Conservation (phyloP, 2,888 invertebrate species). For the Argyresthia goedartella region DNA sequence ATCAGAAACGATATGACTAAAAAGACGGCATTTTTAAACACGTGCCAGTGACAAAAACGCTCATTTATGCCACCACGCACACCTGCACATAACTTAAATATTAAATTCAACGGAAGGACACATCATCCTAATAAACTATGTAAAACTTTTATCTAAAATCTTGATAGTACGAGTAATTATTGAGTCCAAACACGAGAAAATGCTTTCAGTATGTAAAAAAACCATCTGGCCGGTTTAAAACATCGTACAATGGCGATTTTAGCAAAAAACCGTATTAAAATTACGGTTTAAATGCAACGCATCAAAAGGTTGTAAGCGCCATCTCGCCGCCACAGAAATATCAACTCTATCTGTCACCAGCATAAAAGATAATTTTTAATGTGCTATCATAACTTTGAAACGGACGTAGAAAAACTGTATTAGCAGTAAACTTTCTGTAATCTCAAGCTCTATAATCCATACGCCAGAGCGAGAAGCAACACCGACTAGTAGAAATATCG, state of each 20-base stretch:
- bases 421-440: constrained; percentile 51
- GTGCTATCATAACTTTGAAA: constrained; percentile 31
- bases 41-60: background rate
- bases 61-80: background rate
- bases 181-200: constrained; percentile 32
- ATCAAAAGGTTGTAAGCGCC: constrained; percentile 19
- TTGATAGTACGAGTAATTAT: constrained; percentile 56
- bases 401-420: constrained; percentile 54
- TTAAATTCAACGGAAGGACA: constrained; percentile 40
- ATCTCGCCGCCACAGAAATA: constrained; percentile 7
- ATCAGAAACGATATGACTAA: too few relatives aligned
- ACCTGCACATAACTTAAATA: constrained; percentile 10
- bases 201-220: constrained; percentile 45
- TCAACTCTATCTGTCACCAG: background rate
- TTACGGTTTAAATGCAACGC: constrained; percentile 25
- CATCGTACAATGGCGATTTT: constrained; percentile 39
- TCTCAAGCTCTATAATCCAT: constrained; percentile 48
- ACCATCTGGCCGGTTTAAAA: constrained; percentile 36
- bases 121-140: constrained; percentile 37
- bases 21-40: too few relatives aligned
- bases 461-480: constrained; percentile 32
- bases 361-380: constrained; percentile 16
- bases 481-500: constrained; percentile 9
- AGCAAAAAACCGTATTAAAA: constrained; percentile 50
- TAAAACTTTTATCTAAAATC: constrained; percentile 55